These are phyloP conservation scores for Thymelicus sylvestris DNA, from an alignment of 2,888 invertebrate genomes.

Conservation along the genomic window DNA sequence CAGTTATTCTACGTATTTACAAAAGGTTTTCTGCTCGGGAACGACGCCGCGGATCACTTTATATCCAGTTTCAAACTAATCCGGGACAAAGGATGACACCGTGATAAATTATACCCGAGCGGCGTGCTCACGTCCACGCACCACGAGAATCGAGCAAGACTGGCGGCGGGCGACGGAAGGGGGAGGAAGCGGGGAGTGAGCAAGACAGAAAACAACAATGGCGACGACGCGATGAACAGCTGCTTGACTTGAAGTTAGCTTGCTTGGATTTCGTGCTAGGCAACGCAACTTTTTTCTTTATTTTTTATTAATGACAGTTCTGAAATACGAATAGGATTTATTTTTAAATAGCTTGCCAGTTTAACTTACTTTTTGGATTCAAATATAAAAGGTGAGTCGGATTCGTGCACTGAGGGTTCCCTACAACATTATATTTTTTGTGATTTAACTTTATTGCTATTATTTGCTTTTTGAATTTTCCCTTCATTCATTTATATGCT, in stretches of 20 bases:
- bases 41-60: conserved; percentile 35
- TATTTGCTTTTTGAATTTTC: no score
- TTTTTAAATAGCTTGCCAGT: neutral
- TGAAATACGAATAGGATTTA: neutral
- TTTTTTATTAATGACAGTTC: neutral
- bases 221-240: conserved; percentile 77
- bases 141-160: conserved; percentile 80
- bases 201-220: conserved; percentile 71
- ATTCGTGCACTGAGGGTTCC: no score
- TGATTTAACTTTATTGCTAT: no score
- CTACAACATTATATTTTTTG: no score
- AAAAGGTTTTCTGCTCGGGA: conserved; percentile 40
- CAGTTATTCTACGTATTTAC: conserved; percentile 50
- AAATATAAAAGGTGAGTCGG: no score
- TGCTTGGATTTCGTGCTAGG: conserved; percentile 41
- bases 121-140: conserved; percentile 61
- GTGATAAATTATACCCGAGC: conserved; percentile 59
- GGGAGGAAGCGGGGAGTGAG: conserved; percentile 53
- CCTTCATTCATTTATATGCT: no score
- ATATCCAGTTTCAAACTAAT: conserved; percentile 54
- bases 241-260: conserved; percentile 56
- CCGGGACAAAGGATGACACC: conserved; percentile 80
- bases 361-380: no score
- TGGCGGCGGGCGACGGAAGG: conserved; percentile 55
- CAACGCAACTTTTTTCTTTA: conserved; percentile 23